Base-by-base conservation (phyloP, 2,113 vertebrate genomes). In the Spea multiplicata region DNA sequence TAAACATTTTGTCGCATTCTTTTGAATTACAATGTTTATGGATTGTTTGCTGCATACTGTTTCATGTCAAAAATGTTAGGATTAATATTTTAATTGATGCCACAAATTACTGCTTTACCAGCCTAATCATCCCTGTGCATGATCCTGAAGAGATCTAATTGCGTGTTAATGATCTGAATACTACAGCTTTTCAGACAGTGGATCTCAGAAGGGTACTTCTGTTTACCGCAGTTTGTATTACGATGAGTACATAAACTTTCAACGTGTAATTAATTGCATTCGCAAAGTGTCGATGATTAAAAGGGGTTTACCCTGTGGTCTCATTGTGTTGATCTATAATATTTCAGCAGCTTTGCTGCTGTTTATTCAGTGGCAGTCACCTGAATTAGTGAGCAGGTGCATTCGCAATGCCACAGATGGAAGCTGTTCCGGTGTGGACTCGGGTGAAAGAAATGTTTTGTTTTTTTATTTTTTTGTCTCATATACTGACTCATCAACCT, bases 351-450 rank as follows among this genome's bases (percentile, higher is more conserved):
- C 13, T 72, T 45, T 78, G 55, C 55, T 70, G 45, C 49, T 65
- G 47, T 72, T 52, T 73, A 66, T 55, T 66, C 70, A 16, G 55
- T 30, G 48, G 49, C 69, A 66, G 16, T 57, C 61, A 30, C 10
- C 61, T 79, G 76, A 79, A 79, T 73, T 45, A 66, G 76, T 12
- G 47, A 73, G 62, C 76, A 79, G 76, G 76, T 79, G 76, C 30
- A 55, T 48, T 14, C 50, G 73, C 76, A 73, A 79, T 79, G 53
- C 10, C 6, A 17, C 76, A 66, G 76, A 79, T 65, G 48, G 53
- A 52, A 16, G 44, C 55, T 44, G 49, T 65, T 17, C 30, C 53
- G 5, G 49, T 30, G 9, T 53, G 30, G 69, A 53, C 10, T 62
- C 12, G 7, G 10, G 5, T 76, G 45, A 48, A 69, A 70, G n/a